Conservation (phyloP, 2,888 invertebrate genomes). For the Taphrorychus bicolor region DNA sequence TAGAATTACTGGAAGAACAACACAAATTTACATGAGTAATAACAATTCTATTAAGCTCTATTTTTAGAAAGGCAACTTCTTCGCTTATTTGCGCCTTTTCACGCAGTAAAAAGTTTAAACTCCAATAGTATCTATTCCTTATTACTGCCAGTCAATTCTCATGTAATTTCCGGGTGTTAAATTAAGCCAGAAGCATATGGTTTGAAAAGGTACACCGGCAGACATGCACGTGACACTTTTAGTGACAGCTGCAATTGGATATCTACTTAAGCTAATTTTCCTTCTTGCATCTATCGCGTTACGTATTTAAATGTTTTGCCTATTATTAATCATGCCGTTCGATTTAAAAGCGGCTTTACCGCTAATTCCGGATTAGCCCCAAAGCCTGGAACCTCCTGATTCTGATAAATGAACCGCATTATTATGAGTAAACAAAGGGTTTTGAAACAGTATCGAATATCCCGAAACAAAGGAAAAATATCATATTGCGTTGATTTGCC, state of each 20-base stretch:
- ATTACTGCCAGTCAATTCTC: neutral
- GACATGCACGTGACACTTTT: conserved; percentile 29
- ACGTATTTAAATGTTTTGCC: no score
- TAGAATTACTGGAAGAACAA: conserved; percentile 6
- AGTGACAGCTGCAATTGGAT: conserved; percentile 31
- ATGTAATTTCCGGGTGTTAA: conserved; percentile 34
- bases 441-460: conserved; percentile 29
- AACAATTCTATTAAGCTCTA: neutral
- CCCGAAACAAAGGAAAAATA: conserved; percentile 33
- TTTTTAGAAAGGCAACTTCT: neutral
- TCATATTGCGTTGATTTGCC: conserved; percentile 30
- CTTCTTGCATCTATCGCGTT: neutral
- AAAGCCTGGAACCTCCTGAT: neutral
- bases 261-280: neutral
- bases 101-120: no score
- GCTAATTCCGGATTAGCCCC: neutral
- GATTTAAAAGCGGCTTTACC: neutral
- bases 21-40: neutral
- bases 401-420: conserved; percentile 14
- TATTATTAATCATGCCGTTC: neutral
- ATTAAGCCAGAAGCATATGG: conserved; percentile 36
- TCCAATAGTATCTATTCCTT: neutral
- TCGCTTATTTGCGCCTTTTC: no score
- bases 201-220: conserved; percentile 19
- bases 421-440: conserved; percentile 27